Conservation (phyloP, 2,113 vertebrate species). For the Caranx melampygus region DNA sequence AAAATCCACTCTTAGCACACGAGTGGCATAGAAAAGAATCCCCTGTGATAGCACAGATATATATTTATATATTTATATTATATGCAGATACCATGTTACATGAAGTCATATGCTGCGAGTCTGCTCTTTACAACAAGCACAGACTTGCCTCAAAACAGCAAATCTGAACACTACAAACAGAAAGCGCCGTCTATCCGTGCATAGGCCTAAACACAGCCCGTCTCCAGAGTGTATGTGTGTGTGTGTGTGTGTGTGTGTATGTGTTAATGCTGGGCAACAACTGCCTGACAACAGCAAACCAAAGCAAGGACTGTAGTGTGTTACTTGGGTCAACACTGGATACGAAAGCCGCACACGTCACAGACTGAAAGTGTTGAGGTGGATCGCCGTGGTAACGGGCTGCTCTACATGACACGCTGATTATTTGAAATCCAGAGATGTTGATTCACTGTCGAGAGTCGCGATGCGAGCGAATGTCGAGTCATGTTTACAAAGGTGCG, state of each 20-base stretch:
- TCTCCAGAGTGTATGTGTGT: conserved; percentile 43
- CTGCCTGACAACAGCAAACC: conserved; percentile 42
- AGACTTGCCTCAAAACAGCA: conserved; percentile 57
- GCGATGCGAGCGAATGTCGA: not conserved
- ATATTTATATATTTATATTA: conserved; percentile 40
- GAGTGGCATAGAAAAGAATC: conserved; percentile 67
- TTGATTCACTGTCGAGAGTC: not conserved
- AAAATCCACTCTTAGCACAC: conserved; percentile 57
- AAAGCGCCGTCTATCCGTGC: conserved; percentile 54
- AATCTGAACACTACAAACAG: conserved; percentile 57
- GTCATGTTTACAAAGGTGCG: not conserved
- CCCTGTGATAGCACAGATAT: conserved; percentile 69
- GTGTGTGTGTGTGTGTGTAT: not conserved
- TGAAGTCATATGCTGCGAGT: conserved; percentile 55
- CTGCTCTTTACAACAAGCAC: conserved; percentile 44
- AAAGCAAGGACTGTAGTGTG: conserved; percentile 48
- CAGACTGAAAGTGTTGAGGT: not conserved
- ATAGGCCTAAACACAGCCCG: conserved; percentile 56
- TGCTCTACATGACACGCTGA: not conserved
- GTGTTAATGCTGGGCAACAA: conserved; percentile 25
- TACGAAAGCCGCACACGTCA: conserved; percentile 21
- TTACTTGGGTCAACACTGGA: conserved; percentile 3
- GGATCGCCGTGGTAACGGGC: not conserved
- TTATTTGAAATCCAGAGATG: not conserved
- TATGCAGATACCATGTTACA: conserved; percentile 63